Evolutionary conservation across 1,140 invertebrate species (phyloP), one percentile per base, ranked within the genome.

Genomic region (Cyclina sinensis): DNA sequence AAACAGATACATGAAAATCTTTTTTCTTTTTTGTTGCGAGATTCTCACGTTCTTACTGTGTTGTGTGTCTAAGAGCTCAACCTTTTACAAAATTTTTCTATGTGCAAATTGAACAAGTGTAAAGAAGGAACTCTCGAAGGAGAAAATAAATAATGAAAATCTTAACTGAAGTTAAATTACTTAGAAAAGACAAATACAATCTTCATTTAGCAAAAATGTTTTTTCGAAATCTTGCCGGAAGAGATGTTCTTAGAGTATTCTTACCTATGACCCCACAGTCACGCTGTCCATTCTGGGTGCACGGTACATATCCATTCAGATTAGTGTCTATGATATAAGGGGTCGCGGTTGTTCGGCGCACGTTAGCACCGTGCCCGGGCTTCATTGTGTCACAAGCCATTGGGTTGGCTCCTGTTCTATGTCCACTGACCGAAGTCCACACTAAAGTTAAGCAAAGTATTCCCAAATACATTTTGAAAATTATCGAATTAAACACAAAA

Each of bases 201-300:
- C n/a, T n/a, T n/a, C n/a, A n/a, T n/a, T n/a, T n/a, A n/a, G n/a
- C n/a, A n/a, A n/a, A n/a, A n/a, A n/a, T n/a, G n/a, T n/a, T n/a
- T n/a, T n/a, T n/a, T n/a, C n/a, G n/a, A n/a, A n/a, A n/a, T n/a
- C n/a, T n/a, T n/a, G n/a, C n/a, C n/a, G n/a, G n/a, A n/a, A n/a
- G n/a, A n/a, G n/a, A n/a, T n/a, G 43, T 46, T 46, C 7, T 46
- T 46, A 21, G 32, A 65, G 5, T 9, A 1, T 9, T 43, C 86
- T 82, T 76, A 88, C 86, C 86, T 24, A 88, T 57, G 16, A 88
- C 86, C 1, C 86, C 86, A 21, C 86, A 88, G 24, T 88, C 62
- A 35, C 51, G 51, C 24, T 57, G 62, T 46, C 79, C 78, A 24
- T 57, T 59, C 2, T 62, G 81, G 18, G 37, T 62, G 43, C 86